Conservation (phyloP, 2,113 vertebrate species). For the Cathartes aura region DNA sequence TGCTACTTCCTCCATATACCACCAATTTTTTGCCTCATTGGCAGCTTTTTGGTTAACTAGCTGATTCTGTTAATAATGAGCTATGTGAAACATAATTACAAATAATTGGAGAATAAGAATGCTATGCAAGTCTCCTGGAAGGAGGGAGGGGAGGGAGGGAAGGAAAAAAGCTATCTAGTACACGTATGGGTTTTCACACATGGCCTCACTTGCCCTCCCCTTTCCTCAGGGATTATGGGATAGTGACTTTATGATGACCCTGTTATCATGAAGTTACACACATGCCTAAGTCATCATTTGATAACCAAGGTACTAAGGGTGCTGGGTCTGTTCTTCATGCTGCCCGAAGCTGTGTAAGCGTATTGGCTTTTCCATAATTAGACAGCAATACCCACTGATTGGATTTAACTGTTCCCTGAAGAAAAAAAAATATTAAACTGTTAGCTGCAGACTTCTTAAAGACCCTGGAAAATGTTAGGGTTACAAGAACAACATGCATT, state of each 20-base stretch:
- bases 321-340: neutral
- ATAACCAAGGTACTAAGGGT: neutral
- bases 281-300: neutral
- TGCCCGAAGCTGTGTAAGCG: neutral
- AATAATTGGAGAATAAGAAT: neutral
- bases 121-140: neutral
- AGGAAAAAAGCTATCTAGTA: neutral
- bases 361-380: neutral
- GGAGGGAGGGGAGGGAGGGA: neutral
- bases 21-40: neutral
- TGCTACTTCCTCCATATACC: neutral
- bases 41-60: neutral
- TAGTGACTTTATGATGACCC: neutral
- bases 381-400: neutral
- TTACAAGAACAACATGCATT: neutral
- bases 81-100: neutral
- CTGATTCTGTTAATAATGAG: neutral
- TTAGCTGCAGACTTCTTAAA: neutral
- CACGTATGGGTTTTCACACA: accelerated
- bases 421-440: neutral
- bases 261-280: neutral
- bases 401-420: neutral
- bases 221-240: neutral
- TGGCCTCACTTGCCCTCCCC: neutral
- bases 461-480: neutral